These are phyloP conservation scores for Microtus ochrogaster DNA, from an alignment of 2,113 vertebrate species.

Conservation along the genomic window DNA sequence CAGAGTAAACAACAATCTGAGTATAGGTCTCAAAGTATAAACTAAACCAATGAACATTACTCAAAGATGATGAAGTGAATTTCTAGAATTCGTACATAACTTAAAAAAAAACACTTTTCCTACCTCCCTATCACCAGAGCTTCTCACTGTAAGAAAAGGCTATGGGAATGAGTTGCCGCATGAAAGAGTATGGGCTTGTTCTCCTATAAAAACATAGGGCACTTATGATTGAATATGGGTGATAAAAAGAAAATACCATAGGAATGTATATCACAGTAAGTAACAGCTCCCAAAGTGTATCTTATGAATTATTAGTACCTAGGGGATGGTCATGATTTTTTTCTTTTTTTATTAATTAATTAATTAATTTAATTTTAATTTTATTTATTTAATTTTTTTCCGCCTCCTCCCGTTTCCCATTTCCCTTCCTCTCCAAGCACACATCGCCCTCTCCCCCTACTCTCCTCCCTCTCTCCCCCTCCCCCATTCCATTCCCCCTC, in stretches of 20 bases:
- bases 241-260: constrained; percentile 16
- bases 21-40: not conserved
- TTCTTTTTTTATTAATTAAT: too few relatives aligned
- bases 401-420: too few relatives aligned
- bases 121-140: too few relatives aligned
- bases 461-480: too few relatives aligned
- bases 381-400: too few relatives aligned
- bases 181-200: not conserved
- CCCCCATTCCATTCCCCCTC: too few relatives aligned
- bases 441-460: too few relatives aligned
- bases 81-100: not conserved
- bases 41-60: not conserved
- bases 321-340: not conserved
- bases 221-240: not conserved
- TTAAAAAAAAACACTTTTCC: not conserved
- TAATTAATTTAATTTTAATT: too few relatives aligned
- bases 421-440: too few relatives aligned
- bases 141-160: not conserved
- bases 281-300: not conserved
- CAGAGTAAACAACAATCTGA: not conserved
- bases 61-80: not conserved
- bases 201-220: not conserved
- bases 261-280: not conserved
- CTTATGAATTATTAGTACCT: not conserved
- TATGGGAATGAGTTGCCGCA: not conserved